Percentiles rank a stretch among this genome's conserved stretches.
phyloP scores from a whole-genome alignment of 2,888 invertebrate species.

The Frankliniella intonsa region DNA sequence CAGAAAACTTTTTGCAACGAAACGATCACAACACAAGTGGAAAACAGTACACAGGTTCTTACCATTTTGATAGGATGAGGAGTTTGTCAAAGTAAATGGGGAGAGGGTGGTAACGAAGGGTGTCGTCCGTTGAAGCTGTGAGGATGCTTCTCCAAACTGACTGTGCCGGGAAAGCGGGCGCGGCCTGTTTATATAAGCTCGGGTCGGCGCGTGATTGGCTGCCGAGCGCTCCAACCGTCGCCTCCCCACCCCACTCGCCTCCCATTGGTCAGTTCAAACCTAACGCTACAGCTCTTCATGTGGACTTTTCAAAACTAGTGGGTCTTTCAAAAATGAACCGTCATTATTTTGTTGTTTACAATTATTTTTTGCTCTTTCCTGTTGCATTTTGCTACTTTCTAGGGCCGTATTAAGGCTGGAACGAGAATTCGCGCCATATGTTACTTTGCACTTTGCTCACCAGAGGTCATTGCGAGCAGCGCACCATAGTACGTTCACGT shows the following conservation, averaged over 20 bases:
- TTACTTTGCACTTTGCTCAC: neutral
- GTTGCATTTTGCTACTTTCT: neutral
- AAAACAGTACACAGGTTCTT: constrained; percentile 9
- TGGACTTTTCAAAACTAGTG: no score
- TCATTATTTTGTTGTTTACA: neutral
- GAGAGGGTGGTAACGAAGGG: constrained; percentile 25
- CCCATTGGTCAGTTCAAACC: neutral
- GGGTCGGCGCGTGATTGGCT: neutral
- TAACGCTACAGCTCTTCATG: neutral
- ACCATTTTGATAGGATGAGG: constrained; percentile 33
- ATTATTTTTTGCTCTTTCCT: neutral
- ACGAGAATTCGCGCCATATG: neutral
- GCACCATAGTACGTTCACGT: neutral
- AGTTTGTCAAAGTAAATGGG: neutral
- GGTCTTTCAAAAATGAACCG: no score
- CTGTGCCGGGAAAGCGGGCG: constrained; percentile 5
- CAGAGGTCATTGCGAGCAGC: neutral
- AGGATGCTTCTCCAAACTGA: constrained; percentile 33
- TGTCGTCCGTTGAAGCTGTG: constrained; percentile 31
- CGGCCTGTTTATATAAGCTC: neutral
- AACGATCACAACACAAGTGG: neutral
- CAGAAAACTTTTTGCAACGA: neutral
- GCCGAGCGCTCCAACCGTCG: neutral
- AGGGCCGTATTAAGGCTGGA: neutral
- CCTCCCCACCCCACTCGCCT: neutral